Evolutionary conservation across 2,113 vertebrate genomes (phyloP), one percentile per base, ranked within the genome.

Genomic region (Craseonycteris thonglongyai): DNA sequence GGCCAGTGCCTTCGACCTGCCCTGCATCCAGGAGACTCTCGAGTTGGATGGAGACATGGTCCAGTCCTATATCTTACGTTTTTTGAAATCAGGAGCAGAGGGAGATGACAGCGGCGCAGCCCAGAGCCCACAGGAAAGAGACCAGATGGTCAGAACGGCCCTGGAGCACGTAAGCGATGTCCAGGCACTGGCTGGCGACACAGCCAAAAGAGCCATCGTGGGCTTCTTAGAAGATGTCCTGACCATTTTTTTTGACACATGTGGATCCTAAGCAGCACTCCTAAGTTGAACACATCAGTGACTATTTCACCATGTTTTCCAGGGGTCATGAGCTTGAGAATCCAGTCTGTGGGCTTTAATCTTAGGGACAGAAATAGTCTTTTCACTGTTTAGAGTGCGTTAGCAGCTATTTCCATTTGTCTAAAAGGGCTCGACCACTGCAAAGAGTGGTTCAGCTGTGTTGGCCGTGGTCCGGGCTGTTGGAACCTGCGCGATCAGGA

Each of bases 171-270:
- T 99, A 26, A 69, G 87, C 24, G 89, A 75, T 28, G 3, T 99
- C 6, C 97, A 98, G 94, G 72, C 97, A 42, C 80, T 94, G 38
- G 30, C 97, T 85, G 82, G 72, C 24, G 94, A 93, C 90, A 95
- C 96, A 28, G 91, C 95, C 33, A 95, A 95, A 74, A 47, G 94
- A 0, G 90, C 90, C 18, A 94, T 99, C 15, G 33, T 98, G 28
- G 58, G 24, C 58, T 99, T 98, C 45, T 96, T 99, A 79, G 98
- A 98, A 68, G 98, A 98, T 12, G 97, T 99, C 84, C 88, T 99
- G 69, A 96, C 96, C 49, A 78, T 93, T 80, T 98, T 98, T 33
- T 65, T n/a, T n/a, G 96, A 11, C 19, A 92, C 97, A 45, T 33
- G 81, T 0, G 94, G 63, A 11, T 76, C 96, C 47, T 14, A 96